Conservation (phyloP, 2,797 vertebrate genomes). For the Notamacropus eugenii region DNA sequence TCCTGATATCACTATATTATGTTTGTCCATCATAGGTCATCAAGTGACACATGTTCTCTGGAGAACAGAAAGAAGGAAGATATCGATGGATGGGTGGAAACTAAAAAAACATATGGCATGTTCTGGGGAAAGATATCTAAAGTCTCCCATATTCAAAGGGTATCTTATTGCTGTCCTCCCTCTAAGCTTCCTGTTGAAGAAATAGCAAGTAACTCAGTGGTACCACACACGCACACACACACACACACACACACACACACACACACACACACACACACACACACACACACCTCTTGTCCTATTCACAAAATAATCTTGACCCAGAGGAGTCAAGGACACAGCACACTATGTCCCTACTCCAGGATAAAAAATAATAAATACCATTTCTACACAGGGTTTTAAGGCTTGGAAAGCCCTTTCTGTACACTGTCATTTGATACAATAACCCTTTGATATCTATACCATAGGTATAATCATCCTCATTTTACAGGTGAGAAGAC, state of each 20-base stretch:
- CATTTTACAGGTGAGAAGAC: background rate
- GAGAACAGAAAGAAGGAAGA: background rate
- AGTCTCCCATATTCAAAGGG: background rate
- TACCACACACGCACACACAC: background rate
- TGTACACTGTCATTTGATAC: background rate
- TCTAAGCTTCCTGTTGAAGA: background rate
- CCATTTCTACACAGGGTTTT: background rate
- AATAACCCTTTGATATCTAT: background rate
- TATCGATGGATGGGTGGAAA: background rate
- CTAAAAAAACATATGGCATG: background rate
- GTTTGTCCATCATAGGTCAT: background rate
- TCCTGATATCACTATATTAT: background rate
- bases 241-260: background rate
- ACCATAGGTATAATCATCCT: too few relatives aligned
- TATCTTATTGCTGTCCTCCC: background rate
- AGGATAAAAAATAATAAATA: background rate
- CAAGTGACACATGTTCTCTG: background rate
- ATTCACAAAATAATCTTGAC: background rate
- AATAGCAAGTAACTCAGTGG: background rate
- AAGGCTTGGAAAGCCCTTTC: background rate
- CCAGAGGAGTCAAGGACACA: background rate
- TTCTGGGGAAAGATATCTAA: background rate
- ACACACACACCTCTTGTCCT: background rate
- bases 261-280: background rate
- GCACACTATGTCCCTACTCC: background rate